A percentile compares a stretch with the other conserved stretches of the same genome.
Evolutionary conservation across 2,113 vertebrate genomes (phyloP).

Genomic region (Egretta garzetta): DNA sequence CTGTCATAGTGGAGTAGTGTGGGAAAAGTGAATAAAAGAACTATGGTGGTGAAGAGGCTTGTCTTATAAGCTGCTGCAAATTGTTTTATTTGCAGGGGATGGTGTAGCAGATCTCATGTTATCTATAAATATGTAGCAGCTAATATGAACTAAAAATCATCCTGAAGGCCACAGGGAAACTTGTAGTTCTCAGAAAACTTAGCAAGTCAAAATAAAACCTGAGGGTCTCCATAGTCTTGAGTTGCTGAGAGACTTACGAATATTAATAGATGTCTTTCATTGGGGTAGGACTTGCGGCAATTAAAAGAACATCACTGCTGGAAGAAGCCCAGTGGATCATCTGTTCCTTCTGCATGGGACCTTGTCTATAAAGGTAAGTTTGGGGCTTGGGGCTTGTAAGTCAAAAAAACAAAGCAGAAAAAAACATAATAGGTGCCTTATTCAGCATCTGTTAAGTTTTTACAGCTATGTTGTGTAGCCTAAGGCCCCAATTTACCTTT

Average conservation of each 20-base stretch:
- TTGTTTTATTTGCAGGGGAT: neutral
- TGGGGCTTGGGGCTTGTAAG: constrained; percentile 62
- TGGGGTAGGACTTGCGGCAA: constrained; percentile 68
- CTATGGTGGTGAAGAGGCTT: neutral
- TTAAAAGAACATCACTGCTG: constrained; percentile 68
- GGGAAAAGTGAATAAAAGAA: neutral
- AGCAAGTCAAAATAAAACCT: constrained; percentile 24
- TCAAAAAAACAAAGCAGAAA: constrained; percentile 47
- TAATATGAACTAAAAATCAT: neutral
- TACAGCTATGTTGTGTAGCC: constrained; percentile 57
- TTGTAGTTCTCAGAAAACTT: neutral
- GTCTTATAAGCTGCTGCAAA: neutral
- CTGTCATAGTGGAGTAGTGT: neutral
- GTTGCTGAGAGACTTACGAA: constrained; percentile 23
- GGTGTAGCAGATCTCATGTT: neutral
- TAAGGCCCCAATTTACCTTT: constrained; percentile 71
- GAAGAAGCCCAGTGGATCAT: constrained; percentile 64
- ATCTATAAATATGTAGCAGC: neutral
- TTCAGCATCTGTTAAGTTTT: constrained; percentile 73
- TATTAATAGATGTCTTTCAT: constrained; percentile 73
- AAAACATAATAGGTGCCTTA: constrained; percentile 71
- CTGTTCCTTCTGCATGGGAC: constrained; percentile 67
- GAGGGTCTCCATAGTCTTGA: constrained; percentile 26
- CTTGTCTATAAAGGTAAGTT: constrained; percentile 74
- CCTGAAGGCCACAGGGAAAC: neutral